phyloP scores from a whole-genome alignment of 2,797 vertebrate genomes.

The Poeciliopsis gracilis region DNA sequence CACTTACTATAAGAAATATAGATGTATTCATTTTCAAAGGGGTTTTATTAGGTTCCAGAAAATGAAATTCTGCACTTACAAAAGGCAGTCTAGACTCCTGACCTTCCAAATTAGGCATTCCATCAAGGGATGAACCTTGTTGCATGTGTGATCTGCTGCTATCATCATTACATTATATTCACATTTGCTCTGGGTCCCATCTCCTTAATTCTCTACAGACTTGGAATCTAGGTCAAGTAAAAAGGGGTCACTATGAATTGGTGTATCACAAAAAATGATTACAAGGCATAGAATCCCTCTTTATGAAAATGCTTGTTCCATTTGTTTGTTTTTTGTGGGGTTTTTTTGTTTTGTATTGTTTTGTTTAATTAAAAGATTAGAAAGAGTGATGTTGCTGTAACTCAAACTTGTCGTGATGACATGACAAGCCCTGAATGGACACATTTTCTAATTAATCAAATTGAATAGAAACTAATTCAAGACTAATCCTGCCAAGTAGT shows the following conservation, averaged over 20 bases:
- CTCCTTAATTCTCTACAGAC: background rate
- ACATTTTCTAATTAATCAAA: slow-evolving; percentile 74
- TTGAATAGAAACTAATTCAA: slow-evolving; percentile 71
- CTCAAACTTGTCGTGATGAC: slow-evolving; percentile 78
- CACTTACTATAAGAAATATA: background rate
- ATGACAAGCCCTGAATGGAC: slow-evolving; percentile 66
- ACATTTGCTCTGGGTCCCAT: background rate
- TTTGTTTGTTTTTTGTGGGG: slow-evolving; percentile 36
- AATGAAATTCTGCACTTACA: background rate
- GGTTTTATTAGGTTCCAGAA: background rate
- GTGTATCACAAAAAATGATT: slow-evolving; percentile 42
- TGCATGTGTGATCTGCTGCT: background rate
- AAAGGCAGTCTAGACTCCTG: background rate
- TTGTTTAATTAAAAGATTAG: slow-evolving; percentile 76
- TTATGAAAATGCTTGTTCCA: slow-evolving; percentile 52
- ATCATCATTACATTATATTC: background rate
- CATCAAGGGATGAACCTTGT: background rate
- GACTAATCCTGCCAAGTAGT: slow-evolving; percentile 66
- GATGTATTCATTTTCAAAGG: background rate
- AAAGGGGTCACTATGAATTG: slow-evolving; percentile 44
- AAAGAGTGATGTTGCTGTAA: slow-evolving; percentile 66
- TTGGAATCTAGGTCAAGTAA: slow-evolving; percentile 30
- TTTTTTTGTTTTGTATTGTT: slow-evolving; percentile 10
- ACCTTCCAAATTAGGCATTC: background rate
- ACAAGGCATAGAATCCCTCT: slow-evolving; percentile 46